phyloP scores from a whole-genome alignment of 2,888 invertebrate genomes.

The Ellobium chinense region DNA sequence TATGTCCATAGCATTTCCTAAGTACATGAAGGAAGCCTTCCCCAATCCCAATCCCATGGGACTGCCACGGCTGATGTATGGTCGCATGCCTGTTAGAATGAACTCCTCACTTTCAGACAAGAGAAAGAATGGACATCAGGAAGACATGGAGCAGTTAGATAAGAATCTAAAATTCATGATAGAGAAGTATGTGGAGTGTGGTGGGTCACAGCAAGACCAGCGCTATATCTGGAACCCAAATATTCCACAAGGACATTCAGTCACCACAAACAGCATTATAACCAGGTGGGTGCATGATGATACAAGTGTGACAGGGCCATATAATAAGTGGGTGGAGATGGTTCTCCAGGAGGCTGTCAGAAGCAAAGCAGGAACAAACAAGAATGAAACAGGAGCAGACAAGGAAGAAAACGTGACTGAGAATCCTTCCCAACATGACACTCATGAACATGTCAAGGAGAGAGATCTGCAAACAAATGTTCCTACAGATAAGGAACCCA shows the following conservation, averaged over 20 bases:
- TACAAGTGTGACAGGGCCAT: conserved; percentile 75
- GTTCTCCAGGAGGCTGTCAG: neutral
- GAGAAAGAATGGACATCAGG: conserved; percentile 54
- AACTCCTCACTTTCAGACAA: conserved; percentile 49
- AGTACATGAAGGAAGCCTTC: conserved; percentile 45
- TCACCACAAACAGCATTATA: conserved; percentile 72
- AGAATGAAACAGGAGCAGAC: conserved; percentile 5
- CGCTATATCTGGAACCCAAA: conserved; percentile 63
- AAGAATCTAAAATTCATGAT: conserved; percentile 55
- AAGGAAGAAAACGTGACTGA: conserved; percentile 14
- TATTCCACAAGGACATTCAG: conserved; percentile 56
- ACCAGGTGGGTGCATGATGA: conserved; percentile 74
- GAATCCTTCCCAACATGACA: conserved; percentile 4
- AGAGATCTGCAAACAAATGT: neutral
- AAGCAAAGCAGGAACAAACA: too few species aligned
- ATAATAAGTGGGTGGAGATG: conserved; percentile 71
- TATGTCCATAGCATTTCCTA: conserved; percentile 42
- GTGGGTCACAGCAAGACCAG: neutral
- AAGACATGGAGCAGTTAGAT: conserved; percentile 45
- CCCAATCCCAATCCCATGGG: conserved; percentile 5
- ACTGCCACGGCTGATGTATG: conserved; percentile 29
- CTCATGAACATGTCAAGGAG: neutral
- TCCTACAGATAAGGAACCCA: neutral
- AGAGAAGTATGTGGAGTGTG: neutral
- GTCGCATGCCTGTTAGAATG: conserved; percentile 23